These are phyloP conservation scores for Mastigias papua DNA, from an alignment of 30 jellyfish, hydroid and myxozoan species.

Conservation along the genomic window DNA sequence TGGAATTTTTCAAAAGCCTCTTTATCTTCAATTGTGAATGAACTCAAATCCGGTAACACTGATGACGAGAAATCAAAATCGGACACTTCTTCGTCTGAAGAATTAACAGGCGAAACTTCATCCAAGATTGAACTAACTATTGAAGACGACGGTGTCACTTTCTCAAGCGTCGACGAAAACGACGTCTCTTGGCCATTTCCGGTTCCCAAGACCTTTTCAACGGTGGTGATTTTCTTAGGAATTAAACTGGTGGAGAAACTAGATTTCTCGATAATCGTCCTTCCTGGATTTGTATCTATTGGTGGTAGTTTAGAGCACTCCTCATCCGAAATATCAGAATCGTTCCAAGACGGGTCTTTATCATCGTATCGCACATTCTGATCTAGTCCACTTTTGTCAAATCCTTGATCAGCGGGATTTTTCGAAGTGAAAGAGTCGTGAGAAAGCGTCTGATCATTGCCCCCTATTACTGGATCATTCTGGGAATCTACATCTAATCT, in stretches of 20 bases:
- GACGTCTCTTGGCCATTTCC: conserved; percentile 3
- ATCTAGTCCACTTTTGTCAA: neutral
- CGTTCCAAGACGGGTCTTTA: conserved; percentile 51
- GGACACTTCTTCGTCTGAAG: conserved; percentile 47
- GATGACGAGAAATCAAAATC: conserved; percentile 63
- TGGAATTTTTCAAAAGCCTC: conserved; percentile 22
- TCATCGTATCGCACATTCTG: neutral
- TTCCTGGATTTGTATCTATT: neutral
- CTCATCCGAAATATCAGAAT: conserved; percentile 49
- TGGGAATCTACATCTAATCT: neutral
- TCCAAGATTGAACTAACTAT: conserved; percentile 50
- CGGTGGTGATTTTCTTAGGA: neutral
- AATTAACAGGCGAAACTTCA: conserved; percentile 24
- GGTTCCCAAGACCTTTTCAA: conserved; percentile 17
- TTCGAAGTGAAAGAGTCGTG: neutral
- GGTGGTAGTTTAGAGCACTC: neutral
- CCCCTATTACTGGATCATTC: neutral
- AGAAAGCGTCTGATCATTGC: neutral
- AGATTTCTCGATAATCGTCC: conserved; percentile 7
- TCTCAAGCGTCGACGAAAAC: conserved; percentile 67
- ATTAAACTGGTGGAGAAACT: neutral
- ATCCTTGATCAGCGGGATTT: neutral
- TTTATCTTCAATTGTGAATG: conserved; percentile 11
- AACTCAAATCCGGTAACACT: conserved; percentile 62
- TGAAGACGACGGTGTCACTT: conserved; percentile 66